phyloP scores from a whole-genome alignment of 2,888 invertebrate genomes.

The Lochmaea crataegi region DNA sequence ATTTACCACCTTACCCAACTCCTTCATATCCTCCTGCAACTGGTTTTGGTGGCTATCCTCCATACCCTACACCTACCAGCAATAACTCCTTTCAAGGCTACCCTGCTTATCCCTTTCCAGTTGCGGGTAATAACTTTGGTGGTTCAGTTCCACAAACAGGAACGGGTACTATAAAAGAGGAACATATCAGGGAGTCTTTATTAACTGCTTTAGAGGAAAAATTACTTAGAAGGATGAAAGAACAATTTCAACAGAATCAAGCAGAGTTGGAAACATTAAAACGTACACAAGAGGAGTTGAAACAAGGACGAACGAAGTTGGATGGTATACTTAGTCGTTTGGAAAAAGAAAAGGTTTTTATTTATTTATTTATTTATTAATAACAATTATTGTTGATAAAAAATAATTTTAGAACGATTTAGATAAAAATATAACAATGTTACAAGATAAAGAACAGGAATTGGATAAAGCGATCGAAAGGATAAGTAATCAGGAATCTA shows the following conservation, averaged over 20 bases:
- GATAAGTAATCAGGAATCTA: constrained; percentile 80
- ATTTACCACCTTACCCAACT: constrained; percentile 52
- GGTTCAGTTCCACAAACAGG: constrained; percentile 63
- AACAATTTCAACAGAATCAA: constrained; percentile 90
- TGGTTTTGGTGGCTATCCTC: constrained; percentile 44
- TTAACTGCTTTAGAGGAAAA: constrained; percentile 97
- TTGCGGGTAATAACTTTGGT: constrained; percentile 44
- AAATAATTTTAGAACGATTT: constrained; percentile 75
- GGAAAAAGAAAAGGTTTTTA: constrained; percentile 75
- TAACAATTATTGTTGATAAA: background rate
- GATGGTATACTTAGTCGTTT: constrained; percentile 82
- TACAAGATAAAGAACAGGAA: constrained; percentile 90
- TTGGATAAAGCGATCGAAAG: constrained; percentile 83
- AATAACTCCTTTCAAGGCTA: constrained; percentile 40
- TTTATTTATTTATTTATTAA: constrained; percentile 8
- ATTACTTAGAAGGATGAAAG: constrained; percentile 85
- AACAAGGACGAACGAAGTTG: constrained; percentile 84
- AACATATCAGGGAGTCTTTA: constrained; percentile 93
- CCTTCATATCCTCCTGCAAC: constrained; percentile 42
- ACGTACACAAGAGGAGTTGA: constrained; percentile 87
- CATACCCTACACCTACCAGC: constrained; percentile 46
- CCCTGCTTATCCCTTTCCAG: constrained; percentile 50
- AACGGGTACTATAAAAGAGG: constrained; percentile 90
- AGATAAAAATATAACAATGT: constrained; percentile 83
- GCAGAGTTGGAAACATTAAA: constrained; percentile 91